Base-by-base conservation (phyloP, 1,140 invertebrate genomes). In the Drosophila yakuba region DNA sequence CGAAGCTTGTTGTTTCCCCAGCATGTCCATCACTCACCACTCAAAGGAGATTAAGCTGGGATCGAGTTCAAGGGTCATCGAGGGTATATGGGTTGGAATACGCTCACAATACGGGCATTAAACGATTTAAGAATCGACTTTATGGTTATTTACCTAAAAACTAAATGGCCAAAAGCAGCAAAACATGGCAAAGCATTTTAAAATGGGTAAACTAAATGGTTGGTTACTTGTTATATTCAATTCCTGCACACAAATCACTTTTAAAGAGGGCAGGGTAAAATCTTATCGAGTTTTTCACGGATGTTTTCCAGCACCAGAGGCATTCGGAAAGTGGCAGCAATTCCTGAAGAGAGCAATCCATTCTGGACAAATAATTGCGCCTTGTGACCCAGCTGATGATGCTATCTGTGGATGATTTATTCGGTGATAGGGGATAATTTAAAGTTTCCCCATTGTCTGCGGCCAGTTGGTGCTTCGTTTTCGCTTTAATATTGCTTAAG, bases 361-460 rank as follows among this genome's bases (percentile, higher is more conserved):
- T 76, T 76, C 35, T 47, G 36, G 43, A 41, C 55, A 76, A 76
- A 76, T 74, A 80, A 61, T 80, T 75, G 77, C 45, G 62, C 43
- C 74, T 60, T 32, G 48, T 60, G 56, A 62, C 66, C 66, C 74
- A 79, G 72, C 71, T 71, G 75, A 68, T 64, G 79, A 88, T 82
- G 74, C 44, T 79, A 83, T 82, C 82, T 76, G 52, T 45, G 48
- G 38, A 62, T 79, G 83, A 88, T 88, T 88, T 83, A 86, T 86
- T 68, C 50, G 35, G 12, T 41, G 74, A 59, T 72, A 78, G 72
- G 63, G 52, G 64, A 82, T 68, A 78, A 75, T 85, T 85, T 86
- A 63, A 81, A 85, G 54, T 78, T 78, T 32, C 45, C 66, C 36
- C 66, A 61, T 44, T 63, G 45, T 20, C 23, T 15, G 6, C 17